phyloP scores from a whole-genome alignment of 2,113 vertebrate genomes.

The Turnix velox region DNA sequence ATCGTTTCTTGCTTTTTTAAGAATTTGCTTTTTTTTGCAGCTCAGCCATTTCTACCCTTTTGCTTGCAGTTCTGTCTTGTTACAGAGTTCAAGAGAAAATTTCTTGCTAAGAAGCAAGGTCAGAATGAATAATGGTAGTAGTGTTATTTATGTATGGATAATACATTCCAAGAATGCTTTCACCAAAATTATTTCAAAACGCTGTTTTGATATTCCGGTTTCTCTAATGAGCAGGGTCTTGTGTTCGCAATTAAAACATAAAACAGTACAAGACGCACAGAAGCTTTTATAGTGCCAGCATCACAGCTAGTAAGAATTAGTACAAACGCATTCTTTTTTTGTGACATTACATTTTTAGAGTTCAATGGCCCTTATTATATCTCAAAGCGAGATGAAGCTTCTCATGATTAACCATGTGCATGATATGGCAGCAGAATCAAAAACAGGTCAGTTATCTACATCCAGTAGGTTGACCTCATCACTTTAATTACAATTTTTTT shows the following conservation, averaged over 20 bases:
- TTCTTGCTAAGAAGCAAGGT: not conserved
- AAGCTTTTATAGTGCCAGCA: not conserved
- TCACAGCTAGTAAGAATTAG: not conserved
- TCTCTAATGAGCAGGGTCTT: not conserved
- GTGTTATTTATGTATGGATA: slow-evolving; percentile 27
- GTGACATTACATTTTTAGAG: slow-evolving; percentile 39
- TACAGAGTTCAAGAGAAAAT: not conserved
- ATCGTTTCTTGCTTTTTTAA: not conserved
- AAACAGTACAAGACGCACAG: not conserved
- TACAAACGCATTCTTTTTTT: slow-evolving; percentile 45
- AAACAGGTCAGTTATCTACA: not conserved
- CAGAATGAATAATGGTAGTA: slow-evolving; percentile 2
- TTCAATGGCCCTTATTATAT: slow-evolving; percentile 43
- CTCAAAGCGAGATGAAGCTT: slow-evolving; percentile 12
- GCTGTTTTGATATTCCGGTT: not conserved
- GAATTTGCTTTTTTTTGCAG: not conserved
- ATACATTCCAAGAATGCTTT: slow-evolving; percentile 20
- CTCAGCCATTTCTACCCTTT: not conserved
- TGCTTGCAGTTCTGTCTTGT: not conserved
- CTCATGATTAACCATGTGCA: slow-evolving; percentile 34
- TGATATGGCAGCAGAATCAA: slow-evolving; percentile 17
- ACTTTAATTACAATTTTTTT: not conserved
- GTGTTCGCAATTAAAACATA: not conserved
- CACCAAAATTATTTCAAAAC: slow-evolving; percentile 14
- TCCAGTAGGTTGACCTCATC: not conserved